Percentiles rank a stretch among this genome's conserved stretches.
These are phyloP conservation scores for Eptesicus fuscus DNA, from an alignment of 2,113 vertebrate species.

Conservation along the genomic window DNA sequence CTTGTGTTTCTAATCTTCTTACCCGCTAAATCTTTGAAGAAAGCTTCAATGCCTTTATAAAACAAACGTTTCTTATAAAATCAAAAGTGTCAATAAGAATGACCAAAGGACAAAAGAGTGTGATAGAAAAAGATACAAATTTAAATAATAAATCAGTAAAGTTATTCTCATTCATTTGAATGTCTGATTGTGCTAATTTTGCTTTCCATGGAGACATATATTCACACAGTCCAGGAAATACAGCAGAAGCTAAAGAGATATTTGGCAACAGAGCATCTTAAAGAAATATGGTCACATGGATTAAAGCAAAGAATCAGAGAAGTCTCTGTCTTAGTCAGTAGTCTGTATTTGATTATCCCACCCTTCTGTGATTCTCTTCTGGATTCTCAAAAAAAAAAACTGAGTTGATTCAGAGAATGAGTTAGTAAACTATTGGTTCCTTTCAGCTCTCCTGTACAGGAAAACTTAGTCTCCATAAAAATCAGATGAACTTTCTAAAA, in stretches of 20 bases:
- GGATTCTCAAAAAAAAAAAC: background rate
- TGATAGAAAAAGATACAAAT: background rate
- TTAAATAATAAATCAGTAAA: background rate
- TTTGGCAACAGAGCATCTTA: background rate
- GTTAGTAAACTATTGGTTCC: background rate
- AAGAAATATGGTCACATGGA: background rate
- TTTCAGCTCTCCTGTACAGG: background rate
- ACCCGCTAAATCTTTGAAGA: background rate
- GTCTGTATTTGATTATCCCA: background rate
- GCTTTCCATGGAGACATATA: background rate
- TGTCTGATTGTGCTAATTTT: background rate
- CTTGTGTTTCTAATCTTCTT: background rate
- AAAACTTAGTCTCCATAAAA: background rate
- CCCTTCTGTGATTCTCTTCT: background rate
- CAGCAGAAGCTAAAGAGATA: background rate
- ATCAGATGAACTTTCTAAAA: background rate
- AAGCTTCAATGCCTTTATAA: background rate
- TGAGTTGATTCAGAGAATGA: background rate
- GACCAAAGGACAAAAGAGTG: background rate
- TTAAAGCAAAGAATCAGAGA: background rate
- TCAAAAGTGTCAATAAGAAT: background rate
- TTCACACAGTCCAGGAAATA: background rate
- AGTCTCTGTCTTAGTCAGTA: background rate
- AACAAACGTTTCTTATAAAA: background rate
- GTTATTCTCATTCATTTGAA: background rate